A percentile compares a stretch with the other conserved stretches of the same genome.
Conservation (phyloP, 1,140 invertebrate species). For the Chelonus insularis region DNA sequence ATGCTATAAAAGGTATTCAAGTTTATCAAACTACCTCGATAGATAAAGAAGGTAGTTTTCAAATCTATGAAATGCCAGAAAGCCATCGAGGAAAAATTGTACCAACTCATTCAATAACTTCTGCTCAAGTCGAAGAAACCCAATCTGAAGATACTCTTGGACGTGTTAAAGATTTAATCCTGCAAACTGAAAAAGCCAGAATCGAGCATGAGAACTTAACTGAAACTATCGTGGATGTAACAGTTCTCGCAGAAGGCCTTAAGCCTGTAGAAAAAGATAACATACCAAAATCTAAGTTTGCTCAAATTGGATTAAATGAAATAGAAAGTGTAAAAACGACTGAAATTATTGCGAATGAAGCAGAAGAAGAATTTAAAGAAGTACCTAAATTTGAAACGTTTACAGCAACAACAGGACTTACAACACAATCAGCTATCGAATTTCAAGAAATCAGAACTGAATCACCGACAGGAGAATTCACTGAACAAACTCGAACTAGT, state of each 20-base stretch:
- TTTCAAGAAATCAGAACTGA: constrained; percentile 60
- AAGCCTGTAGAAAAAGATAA: constrained; percentile 39
- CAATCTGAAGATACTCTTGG: constrained; percentile 58
- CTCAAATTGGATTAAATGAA: constrained; percentile 56
- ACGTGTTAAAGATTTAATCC: constrained; percentile 49
- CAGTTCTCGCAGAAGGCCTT: constrained; percentile 58
- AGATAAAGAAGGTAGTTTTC: constrained; percentile 64
- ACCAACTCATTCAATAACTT: constrained; percentile 61
- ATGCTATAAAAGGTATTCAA: constrained; percentile 57
- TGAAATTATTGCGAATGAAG: constrained; percentile 58
- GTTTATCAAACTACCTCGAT: constrained; percentile 60
- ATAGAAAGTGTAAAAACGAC: constrained; percentile 61
- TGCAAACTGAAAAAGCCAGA: constrained; percentile 54
- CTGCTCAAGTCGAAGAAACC: constrained; percentile 66
- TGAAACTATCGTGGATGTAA: constrained; percentile 62
- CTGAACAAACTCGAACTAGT: constrained; percentile 45
- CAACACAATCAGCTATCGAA: constrained; percentile 58
- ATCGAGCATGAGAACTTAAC: constrained; percentile 54
- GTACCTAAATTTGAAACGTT: constrained; percentile 44
- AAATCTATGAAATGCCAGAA: constrained; percentile 60
- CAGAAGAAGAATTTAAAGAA: constrained; percentile 53
- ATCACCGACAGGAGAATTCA: constrained; percentile 55
- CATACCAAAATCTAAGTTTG: constrained; percentile 53
- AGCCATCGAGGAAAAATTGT: constrained; percentile 60
- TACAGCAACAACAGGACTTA: constrained; percentile 57